Percentiles rank a stretch among this genome's conserved stretches.
Evolutionary conservation across 1,140 invertebrate species (phyloP).

Genomic region (Glossosoma conforme): DNA sequence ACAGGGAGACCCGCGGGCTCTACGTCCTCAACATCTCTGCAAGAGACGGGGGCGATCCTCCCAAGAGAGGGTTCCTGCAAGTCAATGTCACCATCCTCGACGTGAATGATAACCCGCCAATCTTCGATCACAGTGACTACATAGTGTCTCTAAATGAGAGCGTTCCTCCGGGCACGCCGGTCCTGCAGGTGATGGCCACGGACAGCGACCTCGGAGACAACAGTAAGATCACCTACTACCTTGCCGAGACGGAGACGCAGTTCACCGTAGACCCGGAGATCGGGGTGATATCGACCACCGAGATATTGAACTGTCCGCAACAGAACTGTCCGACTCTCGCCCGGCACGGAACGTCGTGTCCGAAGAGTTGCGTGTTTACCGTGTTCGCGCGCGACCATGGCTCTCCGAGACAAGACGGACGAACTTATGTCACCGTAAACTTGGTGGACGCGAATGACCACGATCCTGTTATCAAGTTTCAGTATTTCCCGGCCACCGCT

Average conservation of each 20-base stretch:
- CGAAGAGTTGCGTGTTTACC: slow-evolving; percentile 90
- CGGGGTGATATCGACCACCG: slow-evolving; percentile 76
- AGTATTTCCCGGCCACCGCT: slow-evolving; percentile 78
- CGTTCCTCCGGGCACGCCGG: slow-evolving; percentile 77
- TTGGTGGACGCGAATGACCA: slow-evolving; percentile 92
- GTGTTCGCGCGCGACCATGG: slow-evolving; percentile 92
- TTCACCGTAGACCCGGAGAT: slow-evolving; percentile 86
- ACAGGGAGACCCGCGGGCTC: slow-evolving; percentile 77
- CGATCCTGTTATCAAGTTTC: slow-evolving; percentile 86
- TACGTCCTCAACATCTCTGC: slow-evolving; percentile 88
- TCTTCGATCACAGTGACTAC: slow-evolving; percentile 91
- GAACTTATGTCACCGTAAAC: slow-evolving; percentile 93
- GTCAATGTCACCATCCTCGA: slow-evolving; percentile 90
- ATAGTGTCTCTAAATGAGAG: slow-evolving; percentile 89
- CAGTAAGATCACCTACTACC: slow-evolving; percentile 84
- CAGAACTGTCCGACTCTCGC: slow-evolving; percentile 55
- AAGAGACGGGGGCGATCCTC: slow-evolving; percentile 75
- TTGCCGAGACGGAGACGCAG: slow-evolving; percentile 77
- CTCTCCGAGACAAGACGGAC: slow-evolving; percentile 79
- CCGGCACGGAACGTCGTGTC: slow-evolving; percentile 57
- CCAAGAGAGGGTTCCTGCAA: slow-evolving; percentile 75
- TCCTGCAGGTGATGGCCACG: slow-evolving; percentile 84
- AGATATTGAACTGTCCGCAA: slow-evolving; percentile 73
- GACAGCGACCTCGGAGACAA: slow-evolving; percentile 91
- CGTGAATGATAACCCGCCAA: slow-evolving; percentile 92